Evolutionary conservation across 1,140 invertebrate species (phyloP).

Genomic region (Ostrea denselamellosa): DNA sequence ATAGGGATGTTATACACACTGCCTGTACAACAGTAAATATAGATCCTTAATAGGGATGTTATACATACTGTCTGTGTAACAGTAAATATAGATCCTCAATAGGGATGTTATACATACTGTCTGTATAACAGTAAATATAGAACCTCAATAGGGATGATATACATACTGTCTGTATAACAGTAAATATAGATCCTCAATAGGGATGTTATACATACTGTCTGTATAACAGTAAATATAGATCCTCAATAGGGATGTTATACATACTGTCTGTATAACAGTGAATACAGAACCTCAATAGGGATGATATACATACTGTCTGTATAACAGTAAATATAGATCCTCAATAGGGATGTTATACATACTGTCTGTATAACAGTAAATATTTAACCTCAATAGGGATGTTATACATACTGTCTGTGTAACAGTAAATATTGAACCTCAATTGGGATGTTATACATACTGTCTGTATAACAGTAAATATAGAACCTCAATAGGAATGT

Average conservation of each 20-base stretch:
- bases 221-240: no score
- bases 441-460: conserved; percentile 96
- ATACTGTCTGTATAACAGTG: conserved; percentile 82
- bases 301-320: no score
- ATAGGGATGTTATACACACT: conserved; percentile 97
- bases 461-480: conserved; percentile 81
- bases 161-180: conserved; percentile 84
- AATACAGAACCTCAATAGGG: no score
- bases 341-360: conserved; percentile 98
- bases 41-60: no score
- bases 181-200: no score
- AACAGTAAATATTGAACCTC: conserved; percentile 77
- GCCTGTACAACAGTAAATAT: conserved; percentile 80
- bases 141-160: conserved; percentile 95
- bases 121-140: conserved; percentile 78
- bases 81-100: conserved; percentile 87
- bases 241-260: conserved; percentile 98
- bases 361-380: conserved; percentile 81
- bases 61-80: conserved; percentile 86
- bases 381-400: conserved; percentile 89
- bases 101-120: conserved; percentile 95
- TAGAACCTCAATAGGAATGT: conserved; percentile 92
- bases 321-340: no score
- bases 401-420: conserved; percentile 90
- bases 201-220: no score